phyloP scores from a whole-genome alignment of 2,113 vertebrate genomes.

The Equus przewalskii region DNA sequence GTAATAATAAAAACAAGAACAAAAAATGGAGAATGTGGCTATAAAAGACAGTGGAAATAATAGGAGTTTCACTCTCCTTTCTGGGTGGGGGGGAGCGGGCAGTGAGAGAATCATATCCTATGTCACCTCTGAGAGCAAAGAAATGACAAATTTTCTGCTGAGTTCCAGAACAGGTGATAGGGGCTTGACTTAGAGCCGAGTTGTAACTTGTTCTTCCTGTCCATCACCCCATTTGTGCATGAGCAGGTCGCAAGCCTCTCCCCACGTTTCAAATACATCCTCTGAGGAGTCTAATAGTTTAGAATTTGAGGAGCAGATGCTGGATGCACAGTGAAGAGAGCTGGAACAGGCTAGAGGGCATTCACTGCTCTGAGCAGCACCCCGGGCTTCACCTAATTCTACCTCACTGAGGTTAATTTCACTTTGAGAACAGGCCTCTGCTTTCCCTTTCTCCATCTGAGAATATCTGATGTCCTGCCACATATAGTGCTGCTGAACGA shows the following conservation, averaged over 20 bases:
- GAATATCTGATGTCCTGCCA: slow-evolving; percentile 94
- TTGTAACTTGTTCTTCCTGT: slow-evolving; percentile 96
- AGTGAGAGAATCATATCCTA: slow-evolving; percentile 53
- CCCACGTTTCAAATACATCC: slow-evolving; percentile 96
- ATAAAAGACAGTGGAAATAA: slow-evolving; percentile 68
- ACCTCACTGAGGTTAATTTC: slow-evolving; percentile 95
- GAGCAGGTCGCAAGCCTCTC: slow-evolving; percentile 94
- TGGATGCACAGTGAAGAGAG: slow-evolving; percentile 97
- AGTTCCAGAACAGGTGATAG: slow-evolving; percentile 76
- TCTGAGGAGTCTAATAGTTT: slow-evolving; percentile 96
- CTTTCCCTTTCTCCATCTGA: slow-evolving; percentile 89
- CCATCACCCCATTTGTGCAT: slow-evolving; percentile 95
- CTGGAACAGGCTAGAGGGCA: slow-evolving; percentile 93
- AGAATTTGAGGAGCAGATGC: slow-evolving; percentile 96
- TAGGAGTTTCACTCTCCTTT: slow-evolving; percentile 52
- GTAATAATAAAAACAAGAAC: slow-evolving; percentile 41
- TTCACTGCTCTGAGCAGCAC: slow-evolving; percentile 91
- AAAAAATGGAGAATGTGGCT: slow-evolving; percentile 60
- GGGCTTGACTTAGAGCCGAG: slow-evolving; percentile 93
- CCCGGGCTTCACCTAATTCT: slow-evolving; percentile 89
- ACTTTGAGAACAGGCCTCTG: slow-evolving; percentile 91
- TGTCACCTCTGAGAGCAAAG: slow-evolving; percentile 82
- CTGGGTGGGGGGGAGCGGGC: background rate
- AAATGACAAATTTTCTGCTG: slow-evolving; percentile 80
- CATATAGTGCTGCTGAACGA: slow-evolving; percentile 93